Percentiles rank a stretch among this genome's conserved stretches.
Conservation (phyloP, 1,140 invertebrate genomes). For the Drosophila setifemur region DNA sequence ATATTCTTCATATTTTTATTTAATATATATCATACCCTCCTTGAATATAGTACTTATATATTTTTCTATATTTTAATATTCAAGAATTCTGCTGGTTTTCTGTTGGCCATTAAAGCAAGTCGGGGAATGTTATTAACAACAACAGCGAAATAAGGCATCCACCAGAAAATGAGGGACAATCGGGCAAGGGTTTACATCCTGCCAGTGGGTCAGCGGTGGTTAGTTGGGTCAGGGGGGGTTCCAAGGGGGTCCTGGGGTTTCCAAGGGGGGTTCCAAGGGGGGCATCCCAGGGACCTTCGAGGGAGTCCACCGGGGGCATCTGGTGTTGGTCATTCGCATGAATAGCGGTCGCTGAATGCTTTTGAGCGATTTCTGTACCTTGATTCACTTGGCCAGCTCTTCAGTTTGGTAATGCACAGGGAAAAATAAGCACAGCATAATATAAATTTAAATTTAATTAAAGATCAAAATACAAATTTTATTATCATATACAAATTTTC, state of each 20-base stretch:
- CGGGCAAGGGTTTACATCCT: neutral
- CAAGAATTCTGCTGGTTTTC: conserved; percentile 60
- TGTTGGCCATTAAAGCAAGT: conserved; percentile 56
- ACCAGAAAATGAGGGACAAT: neutral
- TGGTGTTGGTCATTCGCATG: conserved; percentile 46
- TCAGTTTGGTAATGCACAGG: neutral
- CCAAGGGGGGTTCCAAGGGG: too few species aligned
- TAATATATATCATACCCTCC: too few species aligned
- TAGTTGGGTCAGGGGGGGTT: neutral
- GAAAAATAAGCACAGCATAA: neutral
- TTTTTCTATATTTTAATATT: conserved; percentile 73
- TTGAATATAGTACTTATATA: too few species aligned
- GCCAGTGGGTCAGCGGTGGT: neutral
- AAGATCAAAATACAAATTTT: too few species aligned
- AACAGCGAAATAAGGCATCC: neutral
- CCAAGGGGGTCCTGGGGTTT: too few species aligned
- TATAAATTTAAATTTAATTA: too few species aligned
- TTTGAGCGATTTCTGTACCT: conserved; percentile 53
- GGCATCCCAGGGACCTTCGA: too few species aligned
- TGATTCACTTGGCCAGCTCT: conserved; percentile 42
- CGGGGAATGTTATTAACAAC: conserved; percentile 17
- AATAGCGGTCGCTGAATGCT: conserved; percentile 48
- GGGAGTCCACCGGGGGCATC: neutral
- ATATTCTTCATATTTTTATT: too few species aligned
- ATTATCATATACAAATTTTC: too few species aligned